These are phyloP conservation scores for Thunnus albacares DNA, from an alignment of 2,797 vertebrate species.

Conservation along the genomic window DNA sequence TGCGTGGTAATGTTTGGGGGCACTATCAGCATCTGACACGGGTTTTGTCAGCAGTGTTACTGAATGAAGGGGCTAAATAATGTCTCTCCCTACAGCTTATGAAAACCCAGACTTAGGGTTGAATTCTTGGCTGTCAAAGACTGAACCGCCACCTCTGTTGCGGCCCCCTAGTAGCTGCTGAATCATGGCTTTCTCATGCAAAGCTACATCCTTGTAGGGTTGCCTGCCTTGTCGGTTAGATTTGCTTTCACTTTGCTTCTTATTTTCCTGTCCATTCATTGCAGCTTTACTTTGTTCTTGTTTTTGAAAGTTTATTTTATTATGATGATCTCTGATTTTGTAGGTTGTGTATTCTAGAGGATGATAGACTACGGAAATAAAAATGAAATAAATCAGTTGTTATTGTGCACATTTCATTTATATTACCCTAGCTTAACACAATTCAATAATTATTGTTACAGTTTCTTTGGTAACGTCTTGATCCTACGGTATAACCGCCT, in stretches of 20 bases:
- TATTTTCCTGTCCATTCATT: background rate
- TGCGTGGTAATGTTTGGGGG: background rate
- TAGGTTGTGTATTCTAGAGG: background rate
- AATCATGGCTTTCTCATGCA: no score
- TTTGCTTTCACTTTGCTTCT: conserved; percentile 7
- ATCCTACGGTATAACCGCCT: background rate
- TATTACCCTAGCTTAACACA: background rate
- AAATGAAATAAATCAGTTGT: background rate
- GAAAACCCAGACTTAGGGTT: no score
- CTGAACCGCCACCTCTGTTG: no score
- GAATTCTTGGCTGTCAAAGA: no score
- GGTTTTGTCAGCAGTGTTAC: background rate
- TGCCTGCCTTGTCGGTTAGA: no score
- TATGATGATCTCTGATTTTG: background rate
- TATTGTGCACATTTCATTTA: background rate
- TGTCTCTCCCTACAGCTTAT: no score
- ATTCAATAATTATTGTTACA: background rate
- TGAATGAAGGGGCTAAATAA: background rate
- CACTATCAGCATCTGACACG: background rate
- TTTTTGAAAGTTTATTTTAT: background rate
- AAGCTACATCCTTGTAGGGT: no score
- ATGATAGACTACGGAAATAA: no score
- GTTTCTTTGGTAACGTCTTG: no score
- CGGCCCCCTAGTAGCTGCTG: no score
- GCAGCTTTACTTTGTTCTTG: background rate